Conservation (phyloP, 2,888 invertebrate species). For the Aradus depressus region DNA sequence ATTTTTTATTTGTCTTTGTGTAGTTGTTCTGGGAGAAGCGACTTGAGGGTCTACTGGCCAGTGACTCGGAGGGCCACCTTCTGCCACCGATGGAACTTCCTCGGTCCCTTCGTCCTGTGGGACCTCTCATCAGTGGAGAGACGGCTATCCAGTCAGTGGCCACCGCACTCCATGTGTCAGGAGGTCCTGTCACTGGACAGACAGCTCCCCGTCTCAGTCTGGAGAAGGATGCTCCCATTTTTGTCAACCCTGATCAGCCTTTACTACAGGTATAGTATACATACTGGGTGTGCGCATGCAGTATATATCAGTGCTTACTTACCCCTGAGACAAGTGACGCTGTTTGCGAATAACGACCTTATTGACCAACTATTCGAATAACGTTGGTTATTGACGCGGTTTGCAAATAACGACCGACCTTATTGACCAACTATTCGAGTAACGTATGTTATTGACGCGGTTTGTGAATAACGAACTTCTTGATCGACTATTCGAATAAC, state of each 20-base stretch:
- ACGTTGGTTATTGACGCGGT: no score
- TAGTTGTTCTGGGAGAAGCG: constrained; percentile 65
- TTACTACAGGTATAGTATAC: constrained; percentile 57
- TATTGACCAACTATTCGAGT: no score
- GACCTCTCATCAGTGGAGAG: constrained; percentile 76
- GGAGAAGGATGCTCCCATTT: constrained; percentile 85
- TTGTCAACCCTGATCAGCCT: constrained; percentile 92
- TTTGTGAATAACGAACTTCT: no score
- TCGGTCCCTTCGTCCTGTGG: constrained; percentile 66
- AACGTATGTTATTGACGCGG: no score
- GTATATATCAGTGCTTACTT: no score
- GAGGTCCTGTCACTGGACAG: constrained; percentile 81
- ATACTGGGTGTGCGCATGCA: no score
- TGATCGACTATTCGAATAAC: no score
- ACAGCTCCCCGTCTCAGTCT: constrained; percentile 68
- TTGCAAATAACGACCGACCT: no score
- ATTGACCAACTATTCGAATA: no score
- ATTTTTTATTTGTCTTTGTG: constrained; percentile 5
- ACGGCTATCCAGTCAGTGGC: constrained; percentile 86
- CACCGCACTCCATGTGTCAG: constrained; percentile 84
- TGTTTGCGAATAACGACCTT: no score
- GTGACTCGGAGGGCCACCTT: constrained; percentile 72
- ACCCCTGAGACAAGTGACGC: no score
- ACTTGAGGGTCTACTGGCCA: constrained; percentile 60
- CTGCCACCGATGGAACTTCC: constrained; percentile 78